phyloP scores from a whole-genome alignment of 2,113 vertebrate genomes.

The Gadus chalcogrammus region DNA sequence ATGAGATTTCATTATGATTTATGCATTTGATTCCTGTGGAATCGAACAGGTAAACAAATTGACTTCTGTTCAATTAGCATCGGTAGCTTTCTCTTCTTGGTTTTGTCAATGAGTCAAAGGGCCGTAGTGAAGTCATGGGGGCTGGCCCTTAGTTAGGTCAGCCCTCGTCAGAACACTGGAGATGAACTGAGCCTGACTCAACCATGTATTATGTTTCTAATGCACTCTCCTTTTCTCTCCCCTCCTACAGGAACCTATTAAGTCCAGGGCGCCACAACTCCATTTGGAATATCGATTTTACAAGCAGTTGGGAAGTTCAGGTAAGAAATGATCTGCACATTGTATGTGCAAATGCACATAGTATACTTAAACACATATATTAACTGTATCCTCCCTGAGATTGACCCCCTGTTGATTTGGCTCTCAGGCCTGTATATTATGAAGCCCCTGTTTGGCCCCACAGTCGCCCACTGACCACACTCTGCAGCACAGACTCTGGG shows the following conservation, averaged over 20 bases:
- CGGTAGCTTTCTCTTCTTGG: not conserved
- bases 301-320: slow-evolving; percentile 96
- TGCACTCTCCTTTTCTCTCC: slow-evolving; percentile 7
- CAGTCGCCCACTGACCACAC: slow-evolving; percentile 4
- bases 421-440: not conserved
- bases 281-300: slow-evolving; percentile 99
- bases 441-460: slow-evolving; percentile 1
- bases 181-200: not conserved
- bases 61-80: not conserved
- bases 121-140: too few relatives aligned
- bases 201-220: not conserved
- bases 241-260: slow-evolving; percentile 88
- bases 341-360: not conserved
- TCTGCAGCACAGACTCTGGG: slow-evolving; percentile 9
- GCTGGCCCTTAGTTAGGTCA: too few relatives aligned
- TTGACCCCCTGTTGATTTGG: not conserved
- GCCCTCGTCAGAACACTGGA: not conserved
- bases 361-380: not conserved
- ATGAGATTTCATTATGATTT: too few relatives aligned
- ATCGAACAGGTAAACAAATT: too few relatives aligned
- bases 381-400: not conserved
- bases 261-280: slow-evolving; percentile 94
- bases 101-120: too few relatives aligned
- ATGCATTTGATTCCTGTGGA: too few relatives aligned
- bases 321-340: slow-evolving; percentile 59